Evolutionary conservation across 2,113 vertebrate genomes (phyloP).

Genomic region (Balaenoptera acutorostrata): DNA sequence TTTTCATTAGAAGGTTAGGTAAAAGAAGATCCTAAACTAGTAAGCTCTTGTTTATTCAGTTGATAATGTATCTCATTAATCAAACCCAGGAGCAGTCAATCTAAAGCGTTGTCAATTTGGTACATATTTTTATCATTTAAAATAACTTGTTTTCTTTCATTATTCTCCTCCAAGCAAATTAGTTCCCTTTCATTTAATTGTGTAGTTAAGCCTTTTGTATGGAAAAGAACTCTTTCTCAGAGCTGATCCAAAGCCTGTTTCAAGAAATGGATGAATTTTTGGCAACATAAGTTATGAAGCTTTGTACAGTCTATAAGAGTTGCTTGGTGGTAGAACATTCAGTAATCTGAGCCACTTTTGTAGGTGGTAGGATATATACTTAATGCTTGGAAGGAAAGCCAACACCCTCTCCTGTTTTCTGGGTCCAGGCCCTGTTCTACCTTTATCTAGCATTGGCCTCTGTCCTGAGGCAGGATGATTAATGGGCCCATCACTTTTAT

Average conservation of each 20-base stretch:
- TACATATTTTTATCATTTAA: constrained; percentile 58
- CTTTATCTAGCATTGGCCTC: neutral
- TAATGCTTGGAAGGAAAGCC: neutral
- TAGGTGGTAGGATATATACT: neutral
- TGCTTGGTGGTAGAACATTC: constrained; percentile 4
- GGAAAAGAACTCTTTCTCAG: constrained; percentile 50
- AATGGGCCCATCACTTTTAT: constrained; percentile 6
- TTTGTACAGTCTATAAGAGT: constrained; percentile 32
- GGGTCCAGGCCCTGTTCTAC: neutral
- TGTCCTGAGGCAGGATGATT: constrained; percentile 31
- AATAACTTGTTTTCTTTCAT: constrained; percentile 49
- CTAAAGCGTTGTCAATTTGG: constrained; percentile 42
- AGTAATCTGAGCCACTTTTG: neutral
- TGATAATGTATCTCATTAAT: constrained; percentile 50
- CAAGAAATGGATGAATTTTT: constrained; percentile 52
- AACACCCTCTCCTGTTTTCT: neutral
- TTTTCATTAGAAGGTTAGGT: constrained; percentile 46
- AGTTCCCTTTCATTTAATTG: constrained; percentile 60
- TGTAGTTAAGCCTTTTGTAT: constrained; percentile 56
- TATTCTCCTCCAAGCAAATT: constrained; percentile 45
- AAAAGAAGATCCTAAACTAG: constrained; percentile 1
- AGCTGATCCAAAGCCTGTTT: constrained; percentile 48
- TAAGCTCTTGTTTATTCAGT: neutral
- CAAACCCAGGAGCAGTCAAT: constrained; percentile 42
- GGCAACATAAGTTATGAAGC: constrained; percentile 13